These are phyloP conservation scores for Ceryle rudis DNA, from an alignment of 2,797 vertebrate species.

Conservation along the genomic window DNA sequence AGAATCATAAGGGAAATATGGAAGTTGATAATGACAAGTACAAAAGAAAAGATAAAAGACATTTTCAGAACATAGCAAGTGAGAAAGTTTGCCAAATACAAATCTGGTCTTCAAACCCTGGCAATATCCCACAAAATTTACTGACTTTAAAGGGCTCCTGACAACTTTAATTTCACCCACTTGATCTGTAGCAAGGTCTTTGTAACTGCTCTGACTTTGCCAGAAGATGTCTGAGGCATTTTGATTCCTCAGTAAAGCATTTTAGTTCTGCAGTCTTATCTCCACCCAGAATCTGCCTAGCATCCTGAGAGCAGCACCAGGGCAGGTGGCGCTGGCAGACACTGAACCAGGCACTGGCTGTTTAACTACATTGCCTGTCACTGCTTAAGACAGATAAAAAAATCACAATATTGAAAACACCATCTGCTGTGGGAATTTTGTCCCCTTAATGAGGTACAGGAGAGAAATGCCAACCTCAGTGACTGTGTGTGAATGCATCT, in stretches of 20 bases:
- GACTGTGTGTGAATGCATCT: rapidly evolving
- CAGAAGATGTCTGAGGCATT: background rate
- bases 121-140: background rate
- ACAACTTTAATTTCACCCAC: background rate
- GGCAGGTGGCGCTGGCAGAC: rapidly evolving
- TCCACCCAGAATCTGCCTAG: background rate
- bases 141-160: background rate
- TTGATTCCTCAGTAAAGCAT: background rate
- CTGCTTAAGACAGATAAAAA: background rate
- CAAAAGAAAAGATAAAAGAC: conserved; percentile 56
- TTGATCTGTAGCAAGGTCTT: background rate
- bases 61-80: background rate
- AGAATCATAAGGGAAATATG: conserved; percentile 42
- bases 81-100: conserved; percentile 31
- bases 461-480: background rate
- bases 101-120: background rate
- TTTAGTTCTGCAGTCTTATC: background rate
- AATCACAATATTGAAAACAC: background rate
- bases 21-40: conserved; percentile 41
- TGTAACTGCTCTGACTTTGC: background rate
- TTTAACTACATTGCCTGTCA: background rate
- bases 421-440: background rate
- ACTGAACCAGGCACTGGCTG: background rate
- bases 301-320: background rate
- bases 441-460: background rate